Evolutionary conservation across 2,797 vertebrate genomes (phyloP).

Genomic region (Protosalanx chinensis): DNA sequence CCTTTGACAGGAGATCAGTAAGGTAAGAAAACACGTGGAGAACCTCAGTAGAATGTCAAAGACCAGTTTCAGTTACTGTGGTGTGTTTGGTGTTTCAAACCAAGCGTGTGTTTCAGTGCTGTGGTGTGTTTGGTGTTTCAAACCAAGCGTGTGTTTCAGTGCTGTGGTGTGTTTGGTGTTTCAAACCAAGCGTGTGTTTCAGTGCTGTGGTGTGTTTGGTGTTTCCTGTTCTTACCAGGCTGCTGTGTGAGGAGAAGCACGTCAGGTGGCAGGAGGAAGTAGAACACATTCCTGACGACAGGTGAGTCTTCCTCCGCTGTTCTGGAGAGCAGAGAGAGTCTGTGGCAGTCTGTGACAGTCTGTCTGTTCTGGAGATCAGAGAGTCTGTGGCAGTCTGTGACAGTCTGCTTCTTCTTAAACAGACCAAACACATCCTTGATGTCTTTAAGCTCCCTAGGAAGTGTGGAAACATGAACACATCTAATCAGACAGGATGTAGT

Average conservation of each 20-base stretch:
- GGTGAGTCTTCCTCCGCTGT: background rate
- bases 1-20: slow-evolving; percentile 46
- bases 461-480: background rate
- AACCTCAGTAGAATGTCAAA: background rate
- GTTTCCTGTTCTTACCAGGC: background rate
- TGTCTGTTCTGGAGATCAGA: background rate
- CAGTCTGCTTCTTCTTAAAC: slow-evolving; percentile 23
- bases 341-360: too few relatives aligned
- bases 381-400: too few relatives aligned
- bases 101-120: background rate
- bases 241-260: background rate
- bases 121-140: background rate
- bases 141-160: too few relatives aligned
- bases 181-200: too few relatives aligned
- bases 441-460: slow-evolving; percentile 20
- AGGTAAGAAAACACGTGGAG: slow-evolving; percentile 53
- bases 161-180: background rate
- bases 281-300: background rate
- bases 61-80: background rate
- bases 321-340: background rate
- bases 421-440: slow-evolving; percentile 27
- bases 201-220: background rate
- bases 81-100: background rate
- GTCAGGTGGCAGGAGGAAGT: too few relatives aligned
- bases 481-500: background rate